phyloP scores from a whole-genome alignment of 1,140 invertebrate species.

The Sarcophaga bullata region DNA sequence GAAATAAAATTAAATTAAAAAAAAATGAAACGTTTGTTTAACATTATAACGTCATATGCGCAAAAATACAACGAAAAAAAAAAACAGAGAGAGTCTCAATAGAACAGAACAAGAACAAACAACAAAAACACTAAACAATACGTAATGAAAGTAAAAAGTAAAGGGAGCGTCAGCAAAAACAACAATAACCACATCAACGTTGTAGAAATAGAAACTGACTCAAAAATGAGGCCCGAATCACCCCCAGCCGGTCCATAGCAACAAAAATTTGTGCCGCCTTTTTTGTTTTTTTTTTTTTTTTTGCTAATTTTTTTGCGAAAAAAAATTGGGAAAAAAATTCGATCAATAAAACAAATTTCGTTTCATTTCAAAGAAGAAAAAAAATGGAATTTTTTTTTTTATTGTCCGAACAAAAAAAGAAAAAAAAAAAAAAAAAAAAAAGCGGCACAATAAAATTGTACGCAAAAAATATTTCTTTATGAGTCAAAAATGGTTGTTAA shows the following conservation, averaged over 20 bases:
- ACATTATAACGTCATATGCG: not conserved
- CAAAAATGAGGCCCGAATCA: constrained; percentile 27
- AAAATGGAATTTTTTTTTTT: constrained; percentile 1
- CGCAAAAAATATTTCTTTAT: not conserved
- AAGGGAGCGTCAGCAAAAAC: too few species aligned
- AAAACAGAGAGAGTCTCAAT: not conserved
- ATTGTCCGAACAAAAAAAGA: constrained; percentile 23
- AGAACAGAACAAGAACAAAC: not conserved
- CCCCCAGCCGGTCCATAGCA: not conserved
- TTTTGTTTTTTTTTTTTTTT: too few species aligned
- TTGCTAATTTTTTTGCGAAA: not conserved
- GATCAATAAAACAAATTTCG: not conserved
- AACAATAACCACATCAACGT: not conserved
- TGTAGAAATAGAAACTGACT: not conserved
- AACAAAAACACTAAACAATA: too few species aligned
- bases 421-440: not conserved
- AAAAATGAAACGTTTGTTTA: not conserved
- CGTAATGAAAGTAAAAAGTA: too few species aligned
- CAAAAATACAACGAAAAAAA: not conserved
- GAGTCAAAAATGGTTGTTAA: constrained; percentile 40
- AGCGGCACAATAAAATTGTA: not conserved
- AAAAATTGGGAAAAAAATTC: not conserved
- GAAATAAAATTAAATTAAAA: not conserved
- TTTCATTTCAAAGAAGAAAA: constrained; percentile 19
- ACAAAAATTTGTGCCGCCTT: not conserved